A percentile compares a stretch with the other conserved stretches of the same genome.
phyloP scores from a whole-genome alignment of 1,140 invertebrate genomes.

The Melitaea cinxia region DNA sequence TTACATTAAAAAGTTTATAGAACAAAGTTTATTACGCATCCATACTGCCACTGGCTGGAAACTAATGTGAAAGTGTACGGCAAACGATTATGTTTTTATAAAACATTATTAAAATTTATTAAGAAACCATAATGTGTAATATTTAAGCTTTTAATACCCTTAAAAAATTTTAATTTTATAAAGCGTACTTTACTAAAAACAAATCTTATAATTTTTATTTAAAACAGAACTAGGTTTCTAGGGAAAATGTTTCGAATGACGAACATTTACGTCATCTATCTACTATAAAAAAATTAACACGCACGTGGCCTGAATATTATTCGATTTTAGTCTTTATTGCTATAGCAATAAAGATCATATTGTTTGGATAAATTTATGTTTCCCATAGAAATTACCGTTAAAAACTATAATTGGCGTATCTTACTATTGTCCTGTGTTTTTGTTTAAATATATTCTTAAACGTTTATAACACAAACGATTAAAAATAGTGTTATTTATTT shows the following conservation, averaged over 20 bases:
- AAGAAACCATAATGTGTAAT: too few species aligned
- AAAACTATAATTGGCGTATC: background rate
- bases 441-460: background rate
- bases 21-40: too few species aligned
- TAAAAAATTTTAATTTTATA: background rate
- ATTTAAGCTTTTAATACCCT: too few species aligned
- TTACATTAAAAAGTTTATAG: too few species aligned
- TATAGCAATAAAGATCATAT: background rate
- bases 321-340: background rate
- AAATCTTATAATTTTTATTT: background rate
- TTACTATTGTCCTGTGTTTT: background rate
- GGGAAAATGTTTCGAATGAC: slow-evolving; percentile 29
- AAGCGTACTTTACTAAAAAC: background rate
- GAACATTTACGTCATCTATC: slow-evolving; percentile 28
- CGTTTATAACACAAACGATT: too few species aligned
- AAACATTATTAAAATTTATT: too few species aligned
- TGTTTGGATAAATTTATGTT: background rate
- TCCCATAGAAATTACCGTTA: background rate
- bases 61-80: too few species aligned
- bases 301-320: slow-evolving; percentile 1
- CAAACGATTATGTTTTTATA: too few species aligned
- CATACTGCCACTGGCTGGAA: too few species aligned
- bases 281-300: slow-evolving; percentile 10
- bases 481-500: too few species aligned
- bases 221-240: slow-evolving; percentile 8